These are phyloP conservation scores for Taxidea taxus DNA, from an alignment of 2,113 vertebrate species.

Conservation along the genomic window DNA sequence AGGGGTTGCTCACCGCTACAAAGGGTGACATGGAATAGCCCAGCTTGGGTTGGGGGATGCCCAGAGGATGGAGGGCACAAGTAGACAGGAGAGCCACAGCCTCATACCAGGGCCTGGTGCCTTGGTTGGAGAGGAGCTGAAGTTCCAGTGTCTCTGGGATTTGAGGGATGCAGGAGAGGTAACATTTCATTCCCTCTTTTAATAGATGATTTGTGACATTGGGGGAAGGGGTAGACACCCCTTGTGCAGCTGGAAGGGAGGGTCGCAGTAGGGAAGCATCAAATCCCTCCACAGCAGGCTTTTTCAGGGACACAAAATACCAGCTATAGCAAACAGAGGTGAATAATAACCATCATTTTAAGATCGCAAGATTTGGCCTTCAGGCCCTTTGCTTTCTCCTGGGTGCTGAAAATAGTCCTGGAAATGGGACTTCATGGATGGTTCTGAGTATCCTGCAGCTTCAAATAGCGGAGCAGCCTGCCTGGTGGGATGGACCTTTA, in stretches of 20 bases:
- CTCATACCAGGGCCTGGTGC: not conserved
- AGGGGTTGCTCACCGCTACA: not conserved
- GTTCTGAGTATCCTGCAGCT: not conserved
- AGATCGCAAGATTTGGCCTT: not conserved
- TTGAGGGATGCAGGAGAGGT: not conserved
- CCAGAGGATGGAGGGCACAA: not conserved
- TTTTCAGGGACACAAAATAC: conserved; percentile 18
- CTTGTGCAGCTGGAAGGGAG: not conserved
- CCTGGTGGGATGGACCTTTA: not conserved
- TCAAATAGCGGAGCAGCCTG: not conserved
- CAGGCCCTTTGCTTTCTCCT: conserved; percentile 35
- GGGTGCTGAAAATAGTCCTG: conserved; percentile 8
- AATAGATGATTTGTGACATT: not conserved
- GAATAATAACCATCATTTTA: conserved; percentile 68
- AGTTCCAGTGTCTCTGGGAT: not conserved
- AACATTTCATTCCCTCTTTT: not conserved
- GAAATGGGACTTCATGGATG: not conserved
- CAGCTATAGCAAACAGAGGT: not conserved
- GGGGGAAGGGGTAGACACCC: not conserved
- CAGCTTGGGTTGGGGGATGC: rapidly evolving
- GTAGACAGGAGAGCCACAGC: not conserved
- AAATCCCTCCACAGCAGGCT: not conserved
- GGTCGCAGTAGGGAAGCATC: not conserved
- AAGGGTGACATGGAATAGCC: not conserved
- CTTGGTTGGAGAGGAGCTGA: conserved; percentile 22